Base-by-base conservation (phyloP, 2,797 vertebrate genomes). In the Garrulus glandarius region DNA sequence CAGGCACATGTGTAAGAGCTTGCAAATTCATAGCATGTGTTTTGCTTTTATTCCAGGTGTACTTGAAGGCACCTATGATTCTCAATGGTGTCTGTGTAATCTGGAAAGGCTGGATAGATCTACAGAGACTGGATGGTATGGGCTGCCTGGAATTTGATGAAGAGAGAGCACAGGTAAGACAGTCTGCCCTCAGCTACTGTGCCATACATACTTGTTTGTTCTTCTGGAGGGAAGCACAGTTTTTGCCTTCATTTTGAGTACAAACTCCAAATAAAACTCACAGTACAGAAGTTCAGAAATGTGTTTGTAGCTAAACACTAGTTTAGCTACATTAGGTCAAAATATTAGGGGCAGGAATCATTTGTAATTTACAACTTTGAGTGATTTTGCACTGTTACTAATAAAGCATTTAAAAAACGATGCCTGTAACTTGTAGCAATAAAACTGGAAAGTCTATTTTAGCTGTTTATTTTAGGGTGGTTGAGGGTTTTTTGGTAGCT, bases 61-160 rank as follows among this genome's bases (percentile, higher is more conserved):
- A 99, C 95, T 97, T 99, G 96, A 99, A 99, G 96, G 99, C 99
- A 46, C 99, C 99, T 26, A 99, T 99, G 99, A 99, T 99, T 97
- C 98, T 99, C 92, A 99, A 99, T 60, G 99, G 99, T 47, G 99
- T 99, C 88, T 99, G 99, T 98, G 99, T 99, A 95, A 99, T 99
- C 93, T 99, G 99, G 99, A 99, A 98, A 98, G 99, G 99, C 95
- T 99, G 99, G 99, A 99, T 99, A 84, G 99, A 99, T 97, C 98
- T 99, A 47, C 99, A 99, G 97, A 98, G 99, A 95, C 97, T 99
- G 97, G 99, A 99, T 93, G 99, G 99, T 94, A 99, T 99, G 99
- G 99, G 99, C 80, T 99, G 98, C 97, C 98, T 99, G 98, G 99
- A 99, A 94, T 99, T 99, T 69, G 99, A 99, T 94, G 99, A 99